phyloP scores from a whole-genome alignment of 2,888 invertebrate species.

The Aethes cnicana region DNA sequence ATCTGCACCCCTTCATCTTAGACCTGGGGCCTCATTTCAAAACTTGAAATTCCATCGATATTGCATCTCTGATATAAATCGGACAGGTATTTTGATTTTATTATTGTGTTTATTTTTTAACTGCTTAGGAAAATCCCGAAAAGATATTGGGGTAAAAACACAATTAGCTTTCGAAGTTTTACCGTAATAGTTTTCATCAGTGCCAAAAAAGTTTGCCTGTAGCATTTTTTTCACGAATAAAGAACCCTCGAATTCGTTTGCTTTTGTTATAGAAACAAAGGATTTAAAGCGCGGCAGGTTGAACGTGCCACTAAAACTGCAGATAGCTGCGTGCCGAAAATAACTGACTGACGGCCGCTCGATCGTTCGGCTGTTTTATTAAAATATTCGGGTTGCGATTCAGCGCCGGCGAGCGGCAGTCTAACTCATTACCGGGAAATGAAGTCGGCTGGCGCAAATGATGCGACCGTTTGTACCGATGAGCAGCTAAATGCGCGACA shows the following conservation, averaged over 20 bases:
- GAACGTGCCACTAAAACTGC: slow-evolving; percentile 6
- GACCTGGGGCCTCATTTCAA: no score
- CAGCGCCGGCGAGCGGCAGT: slow-evolving; percentile 37
- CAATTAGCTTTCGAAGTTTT: no score
- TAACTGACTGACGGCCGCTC: slow-evolving; percentile 30
- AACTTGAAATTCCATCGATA: no score
- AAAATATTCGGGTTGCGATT: slow-evolving; percentile 51
- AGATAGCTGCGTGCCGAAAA: slow-evolving; percentile 26
- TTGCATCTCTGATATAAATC: no score
- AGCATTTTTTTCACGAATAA: not conserved
- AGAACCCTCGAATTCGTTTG: slow-evolving; percentile 1
- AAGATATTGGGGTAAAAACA: no score
- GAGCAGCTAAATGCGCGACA: slow-evolving; percentile 40
- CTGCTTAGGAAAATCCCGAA: no score
- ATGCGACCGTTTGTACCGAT: slow-evolving; percentile 45
- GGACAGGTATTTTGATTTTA: no score
- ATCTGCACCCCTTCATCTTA: no score
- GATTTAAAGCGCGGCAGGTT: slow-evolving; percentile 5
- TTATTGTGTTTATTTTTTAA: no score
- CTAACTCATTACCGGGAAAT: slow-evolving; percentile 55
- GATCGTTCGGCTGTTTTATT: slow-evolving; percentile 40
- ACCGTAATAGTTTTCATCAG: not conserved
- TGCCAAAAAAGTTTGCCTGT: not conserved
- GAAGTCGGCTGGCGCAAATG: slow-evolving; percentile 56
- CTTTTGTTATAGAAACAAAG: slow-evolving; percentile 12